These are phyloP conservation scores for Tenualosa thibaudeaui DNA, from an alignment of 2,797 vertebrate species.

Conservation along the genomic window DNA sequence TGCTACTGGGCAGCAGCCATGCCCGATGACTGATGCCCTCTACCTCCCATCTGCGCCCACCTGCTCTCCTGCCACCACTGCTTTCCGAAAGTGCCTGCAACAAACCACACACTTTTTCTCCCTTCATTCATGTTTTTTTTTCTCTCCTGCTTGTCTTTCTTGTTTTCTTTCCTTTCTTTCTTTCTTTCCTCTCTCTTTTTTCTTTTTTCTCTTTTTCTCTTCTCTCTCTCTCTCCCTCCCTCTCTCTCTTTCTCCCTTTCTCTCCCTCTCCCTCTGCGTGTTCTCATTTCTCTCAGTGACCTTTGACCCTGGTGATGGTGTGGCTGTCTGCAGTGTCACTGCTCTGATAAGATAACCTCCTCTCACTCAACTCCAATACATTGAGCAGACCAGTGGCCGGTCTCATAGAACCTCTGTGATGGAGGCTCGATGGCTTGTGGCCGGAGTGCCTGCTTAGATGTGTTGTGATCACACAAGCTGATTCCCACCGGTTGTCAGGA, in stretches of 20 bases:
- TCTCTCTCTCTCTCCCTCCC: neutral
- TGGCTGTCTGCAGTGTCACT: neutral
- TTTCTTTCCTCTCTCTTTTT: neutral
- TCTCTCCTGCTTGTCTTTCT: neutral
- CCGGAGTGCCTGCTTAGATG: neutral
- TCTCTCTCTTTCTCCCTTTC: neutral
- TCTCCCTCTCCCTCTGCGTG: neutral
- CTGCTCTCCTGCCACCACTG: neutral
- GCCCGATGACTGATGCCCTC: constrained; percentile 5
- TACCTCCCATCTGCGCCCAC: neutral
- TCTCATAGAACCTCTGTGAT: neutral
- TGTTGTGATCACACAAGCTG: neutral
- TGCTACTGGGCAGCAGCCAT: neutral
- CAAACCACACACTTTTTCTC: neutral
- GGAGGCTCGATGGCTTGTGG: neutral
- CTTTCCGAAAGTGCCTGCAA: too few species aligned
- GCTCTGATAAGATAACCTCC: neutral
- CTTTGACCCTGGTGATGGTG: neutral
- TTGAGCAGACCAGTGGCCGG: neutral
- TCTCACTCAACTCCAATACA: neutral
- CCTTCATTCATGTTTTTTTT: neutral
- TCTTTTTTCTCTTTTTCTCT: neutral
- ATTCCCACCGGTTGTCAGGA: neutral
- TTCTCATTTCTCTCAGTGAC: neutral
- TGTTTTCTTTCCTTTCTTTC: constrained; percentile 12